phyloP scores from a whole-genome alignment of 2,888 invertebrate genomes.

The Orthonevra nobilis region DNA sequence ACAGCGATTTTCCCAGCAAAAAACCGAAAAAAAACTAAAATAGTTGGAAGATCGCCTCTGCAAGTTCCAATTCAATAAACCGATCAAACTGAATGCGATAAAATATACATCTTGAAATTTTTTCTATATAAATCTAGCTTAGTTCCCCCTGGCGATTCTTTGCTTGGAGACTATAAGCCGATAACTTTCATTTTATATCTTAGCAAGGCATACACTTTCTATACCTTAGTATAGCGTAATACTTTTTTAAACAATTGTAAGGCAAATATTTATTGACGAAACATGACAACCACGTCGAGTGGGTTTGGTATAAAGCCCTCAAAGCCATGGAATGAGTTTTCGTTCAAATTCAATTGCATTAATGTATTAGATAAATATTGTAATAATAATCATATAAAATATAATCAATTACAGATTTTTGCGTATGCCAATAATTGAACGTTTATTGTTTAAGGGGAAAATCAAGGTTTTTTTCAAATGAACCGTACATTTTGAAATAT shows the following conservation, averaged over 20 bases:
- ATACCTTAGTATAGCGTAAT: conserved; percentile 6
- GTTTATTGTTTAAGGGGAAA: conserved; percentile 8
- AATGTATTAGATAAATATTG: conserved; percentile 56
- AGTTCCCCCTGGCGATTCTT: not conserved
- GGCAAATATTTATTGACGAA: conserved; percentile 37
- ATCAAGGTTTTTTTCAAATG: no score
- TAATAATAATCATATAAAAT: conserved; percentile 45
- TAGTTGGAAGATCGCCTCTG: conserved; percentile 42
- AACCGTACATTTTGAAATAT: no score
- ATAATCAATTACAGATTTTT: conserved; percentile 47
- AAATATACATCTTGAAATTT: no score
- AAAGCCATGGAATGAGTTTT: conserved; percentile 13
- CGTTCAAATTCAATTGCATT: conserved; percentile 37
- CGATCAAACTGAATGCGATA: conserved; percentile 8
- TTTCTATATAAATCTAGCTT: no score
- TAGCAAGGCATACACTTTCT: conserved; percentile 36
- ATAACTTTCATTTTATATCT: not conserved
- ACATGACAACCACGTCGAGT: conserved; percentile 34
- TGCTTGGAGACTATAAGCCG: no score
- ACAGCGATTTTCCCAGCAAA: conserved; percentile 49
- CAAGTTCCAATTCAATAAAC: conserved; percentile 44
- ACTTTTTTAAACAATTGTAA: conserved; percentile 23
- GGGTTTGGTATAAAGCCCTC: conserved; percentile 10
- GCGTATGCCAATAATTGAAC: conserved; percentile 38
- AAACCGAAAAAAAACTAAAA: not conserved